Evolutionary conservation across 2,113 vertebrate genomes (phyloP).

Genomic region (Pedionomus torquatus): DNA sequence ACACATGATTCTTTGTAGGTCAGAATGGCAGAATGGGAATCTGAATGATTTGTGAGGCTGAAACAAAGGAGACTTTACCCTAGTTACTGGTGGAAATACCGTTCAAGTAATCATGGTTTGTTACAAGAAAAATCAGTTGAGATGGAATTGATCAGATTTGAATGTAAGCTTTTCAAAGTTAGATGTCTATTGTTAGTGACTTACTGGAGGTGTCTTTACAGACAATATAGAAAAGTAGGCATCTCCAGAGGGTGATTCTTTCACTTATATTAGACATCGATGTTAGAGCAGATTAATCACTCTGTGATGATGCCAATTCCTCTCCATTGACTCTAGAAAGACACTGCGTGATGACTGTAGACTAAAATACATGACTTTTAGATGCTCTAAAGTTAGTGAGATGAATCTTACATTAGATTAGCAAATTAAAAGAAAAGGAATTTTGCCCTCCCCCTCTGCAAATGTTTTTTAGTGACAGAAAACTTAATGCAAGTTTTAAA

Average conservation of each 20-base stretch:
- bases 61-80: conserved; percentile 13
- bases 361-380: conserved; percentile 7
- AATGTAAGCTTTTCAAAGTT: conserved; percentile 36
- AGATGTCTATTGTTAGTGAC: not conserved
- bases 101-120: not conserved
- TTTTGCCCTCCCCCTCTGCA: not conserved
- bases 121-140: conserved; percentile 18
- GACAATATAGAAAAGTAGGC: not conserved
- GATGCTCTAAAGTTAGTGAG: not conserved
- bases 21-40: not conserved
- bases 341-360: not conserved
- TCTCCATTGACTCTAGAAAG: not conserved
- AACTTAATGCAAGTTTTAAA: not conserved
- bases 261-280: not conserved
- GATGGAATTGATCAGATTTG: not conserved
- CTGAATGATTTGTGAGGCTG: not conserved
- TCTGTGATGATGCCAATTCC: not conserved
- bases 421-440: not conserved
- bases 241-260: conserved; percentile 17
- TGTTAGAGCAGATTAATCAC: not conserved
- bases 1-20: not conserved
- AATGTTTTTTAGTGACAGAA: not conserved
- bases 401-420: not conserved
- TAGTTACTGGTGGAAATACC: not conserved
- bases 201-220: not conserved